These are phyloP conservation scores for Zaprionus obscuricornis DNA, from an alignment of 2,888 invertebrate species.

Conservation along the genomic window DNA sequence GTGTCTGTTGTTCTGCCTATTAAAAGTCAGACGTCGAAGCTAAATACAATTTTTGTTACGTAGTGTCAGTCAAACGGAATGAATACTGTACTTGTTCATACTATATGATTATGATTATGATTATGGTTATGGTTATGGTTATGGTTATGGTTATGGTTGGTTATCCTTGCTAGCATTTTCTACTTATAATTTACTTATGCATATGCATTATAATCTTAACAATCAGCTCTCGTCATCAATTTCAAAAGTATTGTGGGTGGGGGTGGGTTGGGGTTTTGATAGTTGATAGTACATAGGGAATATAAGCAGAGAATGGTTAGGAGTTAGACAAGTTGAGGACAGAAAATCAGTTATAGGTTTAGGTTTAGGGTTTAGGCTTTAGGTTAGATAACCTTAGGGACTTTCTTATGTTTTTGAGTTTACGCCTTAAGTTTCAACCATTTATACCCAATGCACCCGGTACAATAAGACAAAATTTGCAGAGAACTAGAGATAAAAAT, in stretches of 20 bases:
- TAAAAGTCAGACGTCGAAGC: constrained; percentile 37
- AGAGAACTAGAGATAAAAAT: constrained; percentile 35
- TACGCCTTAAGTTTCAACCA: constrained; percentile 57
- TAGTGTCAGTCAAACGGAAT: constrained; percentile 65
- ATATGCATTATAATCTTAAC: constrained; percentile 49
- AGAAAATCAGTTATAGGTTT: background rate
- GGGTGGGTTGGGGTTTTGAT: too few relatives aligned
- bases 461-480: constrained; percentile 36
- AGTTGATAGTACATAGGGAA: background rate
- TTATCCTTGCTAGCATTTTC: constrained; percentile 63
- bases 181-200: constrained; percentile 40
- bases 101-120: too few relatives aligned
- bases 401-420: constrained; percentile 48
- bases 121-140: too few relatives aligned
- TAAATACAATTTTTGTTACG: constrained; percentile 18
- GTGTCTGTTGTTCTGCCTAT: constrained; percentile 70
- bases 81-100: constrained; percentile 33
- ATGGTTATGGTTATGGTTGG: constrained; percentile 52
- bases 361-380: constrained; percentile 8
- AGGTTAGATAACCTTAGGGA: constrained; percentile 11
- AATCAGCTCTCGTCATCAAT: constrained; percentile 54
- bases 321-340: constrained; percentile 30
- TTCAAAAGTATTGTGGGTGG: too few relatives aligned
- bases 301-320: constrained; percentile 1
- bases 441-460: constrained; percentile 63